These are phyloP conservation scores for Turritopsis dohrnii DNA, from an alignment of 30 jellyfish, hydroid and myxozoan species.

Conservation along the genomic window DNA sequence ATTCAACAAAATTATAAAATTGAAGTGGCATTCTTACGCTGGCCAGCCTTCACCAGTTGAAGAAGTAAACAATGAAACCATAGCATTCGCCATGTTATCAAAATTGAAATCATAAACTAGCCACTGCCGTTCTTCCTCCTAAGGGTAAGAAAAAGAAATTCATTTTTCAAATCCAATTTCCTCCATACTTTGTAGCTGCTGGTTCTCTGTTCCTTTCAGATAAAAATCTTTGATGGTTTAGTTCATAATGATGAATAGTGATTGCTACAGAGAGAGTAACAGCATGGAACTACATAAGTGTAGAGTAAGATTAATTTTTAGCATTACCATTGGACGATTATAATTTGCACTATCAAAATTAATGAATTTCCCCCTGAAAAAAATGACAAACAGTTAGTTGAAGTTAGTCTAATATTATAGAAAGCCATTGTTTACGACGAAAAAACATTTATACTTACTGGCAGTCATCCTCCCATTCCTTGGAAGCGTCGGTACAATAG, in stretches of 20 bases:
- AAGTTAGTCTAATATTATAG: background rate
- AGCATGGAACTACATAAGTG: too few relatives aligned
- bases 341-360: constrained; percentile 36
- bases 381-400: background rate
- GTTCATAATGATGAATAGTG: too few relatives aligned
- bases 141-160: background rate
- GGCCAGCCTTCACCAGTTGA: constrained; percentile 94
- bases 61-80: constrained; percentile 61
- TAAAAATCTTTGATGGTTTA: too few relatives aligned
- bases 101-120: constrained; percentile 45
- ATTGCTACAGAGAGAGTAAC: too few relatives aligned
- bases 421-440: background rate
- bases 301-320: background rate
- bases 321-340: constrained; percentile 38
- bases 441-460: background rate
- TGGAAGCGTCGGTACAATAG: constrained; percentile 64
- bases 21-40: constrained; percentile 12
- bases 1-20: background rate
- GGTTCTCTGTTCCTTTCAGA: too few relatives aligned
- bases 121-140: constrained; percentile 48
- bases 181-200: too few relatives aligned
- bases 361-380: constrained; percentile 39
- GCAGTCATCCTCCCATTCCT: constrained; percentile 53
- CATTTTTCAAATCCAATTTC: background rate
- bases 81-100: constrained; percentile 47